phyloP scores from a whole-genome alignment of 2,113 vertebrate genomes.

The Accipiter virgatus region DNA sequence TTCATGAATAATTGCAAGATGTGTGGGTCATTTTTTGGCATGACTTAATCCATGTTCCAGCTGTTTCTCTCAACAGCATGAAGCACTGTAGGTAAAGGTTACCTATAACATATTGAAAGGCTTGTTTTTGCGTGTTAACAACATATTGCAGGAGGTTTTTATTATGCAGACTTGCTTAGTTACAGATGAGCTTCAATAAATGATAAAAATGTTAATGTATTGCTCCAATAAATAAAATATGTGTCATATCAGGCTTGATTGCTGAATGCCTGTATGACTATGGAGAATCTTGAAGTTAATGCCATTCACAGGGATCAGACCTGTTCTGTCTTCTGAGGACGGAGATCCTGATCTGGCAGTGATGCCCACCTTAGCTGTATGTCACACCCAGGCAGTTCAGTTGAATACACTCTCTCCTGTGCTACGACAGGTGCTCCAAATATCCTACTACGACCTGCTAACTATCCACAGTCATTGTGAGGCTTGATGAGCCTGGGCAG shows the following conservation, averaged over 20 bases:
- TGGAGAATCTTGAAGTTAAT: not conserved
- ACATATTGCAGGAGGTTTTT: not conserved
- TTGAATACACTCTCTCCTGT: not conserved
- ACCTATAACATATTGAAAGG: not conserved
- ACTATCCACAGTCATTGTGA: not conserved
- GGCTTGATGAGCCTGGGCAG: not conserved
- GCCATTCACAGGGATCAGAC: not conserved
- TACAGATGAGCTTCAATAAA: not conserved
- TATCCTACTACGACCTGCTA: not conserved
- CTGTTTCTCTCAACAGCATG: not conserved
- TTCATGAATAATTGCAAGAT: conserved; percentile 23
- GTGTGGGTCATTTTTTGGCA: not conserved
- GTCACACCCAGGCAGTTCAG: not conserved
- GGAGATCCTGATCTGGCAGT: not conserved
- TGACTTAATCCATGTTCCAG: not conserved
- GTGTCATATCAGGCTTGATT: not conserved
- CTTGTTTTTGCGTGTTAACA: not conserved
- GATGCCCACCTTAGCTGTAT: not conserved
- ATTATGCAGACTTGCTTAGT: not conserved
- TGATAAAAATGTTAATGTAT: not conserved
- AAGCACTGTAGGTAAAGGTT: not conserved
- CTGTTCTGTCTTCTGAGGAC: not conserved
- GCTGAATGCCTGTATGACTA: not conserved
- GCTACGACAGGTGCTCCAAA: not conserved
- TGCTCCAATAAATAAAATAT: not conserved